Evolutionary conservation across 2,797 vertebrate genomes (phyloP), one percentile per base, ranked within the genome.

Genomic region (Phrynocephalus guinanensis): DNA sequence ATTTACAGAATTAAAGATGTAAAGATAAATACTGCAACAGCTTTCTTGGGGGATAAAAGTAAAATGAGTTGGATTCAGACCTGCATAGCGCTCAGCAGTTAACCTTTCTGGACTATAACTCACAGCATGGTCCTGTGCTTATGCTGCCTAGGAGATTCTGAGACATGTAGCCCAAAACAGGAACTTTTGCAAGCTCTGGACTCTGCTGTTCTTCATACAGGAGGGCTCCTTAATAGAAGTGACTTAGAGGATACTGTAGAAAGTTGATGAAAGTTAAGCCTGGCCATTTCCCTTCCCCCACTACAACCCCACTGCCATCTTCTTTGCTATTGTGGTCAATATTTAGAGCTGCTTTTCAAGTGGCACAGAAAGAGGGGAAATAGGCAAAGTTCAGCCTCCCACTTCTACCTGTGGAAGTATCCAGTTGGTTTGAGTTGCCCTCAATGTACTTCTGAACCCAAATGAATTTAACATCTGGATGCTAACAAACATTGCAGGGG

Each of bases 11-110:
- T 86, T 50, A 91, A 90, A 92, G 84, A 10, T 71, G 1, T 16
- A 91, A 87, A 72, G 78, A 77, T 90, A 89, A 90, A 87, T 88
- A 89, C 81, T 87, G 89, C 26, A 93, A 85, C 22, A 93, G 22
- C 24, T 86, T 86, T 86, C 91, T 86, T n/a, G 1, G 18, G 68
- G 92, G 78, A 90, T 88, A 72, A 76, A 93, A 94, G 93, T 22
- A 89, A 33, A 92, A 22, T 72, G 8, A 11, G n/a, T 38, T 80
- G 60, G 60, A 81, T 66, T 15, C 79, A 81, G 26, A 50, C 28
- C 9, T 44, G 11, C 22, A 48, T 15, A 63, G 60, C 16, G 60
- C 18, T 72, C 30, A 22, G 60, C 60, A 63, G 5, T 63, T 63
- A 15, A 63, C 60, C 38, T 63, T 63, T 63, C 5, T 6, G 18